Conservation (phyloP, 2,888 invertebrate genomes). For the Chaetoderma sp. region DNA sequence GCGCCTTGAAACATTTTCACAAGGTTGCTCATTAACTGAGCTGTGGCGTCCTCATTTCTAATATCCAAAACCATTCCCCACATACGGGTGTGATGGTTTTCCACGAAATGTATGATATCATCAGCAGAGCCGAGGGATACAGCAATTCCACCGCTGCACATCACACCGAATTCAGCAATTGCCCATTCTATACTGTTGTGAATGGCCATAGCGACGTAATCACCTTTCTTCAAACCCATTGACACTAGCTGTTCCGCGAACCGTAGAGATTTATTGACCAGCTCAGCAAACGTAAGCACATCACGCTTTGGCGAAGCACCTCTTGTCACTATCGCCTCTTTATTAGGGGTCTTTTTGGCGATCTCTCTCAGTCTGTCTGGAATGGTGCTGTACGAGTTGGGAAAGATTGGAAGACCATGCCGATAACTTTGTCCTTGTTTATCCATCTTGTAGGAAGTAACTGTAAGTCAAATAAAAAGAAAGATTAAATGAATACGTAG, state of each 20-base stretch:
- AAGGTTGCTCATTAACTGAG: background rate
- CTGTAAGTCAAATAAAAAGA: too few species aligned
- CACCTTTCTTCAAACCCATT: background rate
- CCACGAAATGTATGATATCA: background rate
- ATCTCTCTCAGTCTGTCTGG: background rate
- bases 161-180: background rate
- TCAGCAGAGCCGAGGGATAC: background rate
- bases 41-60: background rate
- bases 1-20: background rate
- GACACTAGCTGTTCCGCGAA: conserved; percentile 4
- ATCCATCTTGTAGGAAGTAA: too few species aligned
- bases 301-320: background rate
- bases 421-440: too few species aligned
- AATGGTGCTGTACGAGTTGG: too few species aligned
- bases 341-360: conserved; percentile 1
- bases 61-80: background rate
- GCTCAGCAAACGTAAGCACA: conserved; percentile 8
- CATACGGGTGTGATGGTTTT: background rate
- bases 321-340: conserved; percentile 1
- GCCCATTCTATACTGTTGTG: conserved; percentile 1
- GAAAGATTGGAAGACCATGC: too few species aligned
- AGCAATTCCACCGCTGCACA: too few species aligned
- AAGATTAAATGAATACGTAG: too few species aligned
- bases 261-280: background rate
- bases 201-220: conserved; percentile 1